Evolutionary conservation across 2,888 invertebrate genomes (phyloP).

Genomic region (Eupithecia dodoneata): DNA sequence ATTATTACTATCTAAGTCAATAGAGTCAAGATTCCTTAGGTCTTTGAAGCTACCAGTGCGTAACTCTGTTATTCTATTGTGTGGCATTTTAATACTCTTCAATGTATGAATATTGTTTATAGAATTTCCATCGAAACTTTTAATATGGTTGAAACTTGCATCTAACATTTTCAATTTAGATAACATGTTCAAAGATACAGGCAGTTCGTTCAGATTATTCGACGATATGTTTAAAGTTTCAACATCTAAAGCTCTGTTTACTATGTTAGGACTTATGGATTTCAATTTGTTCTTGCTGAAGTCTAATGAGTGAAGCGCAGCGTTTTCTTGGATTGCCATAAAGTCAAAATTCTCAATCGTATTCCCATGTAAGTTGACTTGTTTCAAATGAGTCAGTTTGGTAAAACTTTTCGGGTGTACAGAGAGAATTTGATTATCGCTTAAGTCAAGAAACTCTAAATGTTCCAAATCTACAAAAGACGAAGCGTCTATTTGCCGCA

Average conservation of each 20-base stretch:
- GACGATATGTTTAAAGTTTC: conserved; percentile 91
- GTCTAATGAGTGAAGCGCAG: conserved; percentile 87
- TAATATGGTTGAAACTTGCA: conserved; percentile 90
- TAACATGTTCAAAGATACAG: conserved; percentile 87
- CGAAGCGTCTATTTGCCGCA: conserved; percentile 87
- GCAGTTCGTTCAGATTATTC: conserved; percentile 89
- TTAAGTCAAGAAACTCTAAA: conserved; percentile 89
- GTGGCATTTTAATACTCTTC: conserved; percentile 88
- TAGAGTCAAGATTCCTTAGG: conserved; percentile 87
- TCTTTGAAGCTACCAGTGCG: conserved; percentile 89
- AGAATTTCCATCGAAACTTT: conserved; percentile 87
- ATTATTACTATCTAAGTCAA: conserved; percentile 93
- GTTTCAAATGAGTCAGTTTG: conserved; percentile 86
- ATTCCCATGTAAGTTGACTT: conserved; percentile 90
- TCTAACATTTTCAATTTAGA: conserved; percentile 89
- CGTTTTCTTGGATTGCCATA: conserved; percentile 87
- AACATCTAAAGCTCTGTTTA: conserved; percentile 86
- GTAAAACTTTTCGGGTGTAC: conserved; percentile 87
- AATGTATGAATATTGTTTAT: conserved; percentile 88
- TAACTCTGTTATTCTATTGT: conserved; percentile 89
- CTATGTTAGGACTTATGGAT: conserved; percentile 86
- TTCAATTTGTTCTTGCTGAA: conserved; percentile 90
- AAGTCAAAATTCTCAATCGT: conserved; percentile 88
- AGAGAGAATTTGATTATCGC: conserved; percentile 88
- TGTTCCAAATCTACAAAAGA: conserved; percentile 88